phyloP scores from a whole-genome alignment of 2,797 vertebrate species.

The Melanotaenia boesemani region DNA sequence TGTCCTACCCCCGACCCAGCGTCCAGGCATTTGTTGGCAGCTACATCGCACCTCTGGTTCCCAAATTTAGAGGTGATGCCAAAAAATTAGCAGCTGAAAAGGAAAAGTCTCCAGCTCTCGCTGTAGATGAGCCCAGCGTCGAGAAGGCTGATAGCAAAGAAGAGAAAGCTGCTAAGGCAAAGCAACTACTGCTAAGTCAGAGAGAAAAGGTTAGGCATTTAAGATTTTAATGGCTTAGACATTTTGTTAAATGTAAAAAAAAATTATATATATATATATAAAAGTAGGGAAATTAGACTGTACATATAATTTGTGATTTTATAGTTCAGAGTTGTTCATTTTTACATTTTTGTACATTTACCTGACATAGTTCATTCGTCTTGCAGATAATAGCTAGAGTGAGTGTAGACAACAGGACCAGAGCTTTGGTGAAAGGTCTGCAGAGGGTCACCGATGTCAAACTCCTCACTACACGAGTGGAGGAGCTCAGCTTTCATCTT shows the following conservation, averaged over 20 bases:
- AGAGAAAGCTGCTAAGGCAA: constrained; percentile 81
- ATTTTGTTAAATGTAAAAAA: not conserved
- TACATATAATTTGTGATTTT: not conserved
- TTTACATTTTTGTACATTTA: not conserved
- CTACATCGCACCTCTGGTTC: constrained; percentile 93
- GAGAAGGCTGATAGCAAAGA: constrained; percentile 76
- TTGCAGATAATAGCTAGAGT: constrained; percentile 95
- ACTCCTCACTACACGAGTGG: constrained; percentile 90
- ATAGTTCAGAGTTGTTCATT: not conserved
- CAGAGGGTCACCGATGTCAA: constrained; percentile 88
- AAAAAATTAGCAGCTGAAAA: constrained; percentile 80
- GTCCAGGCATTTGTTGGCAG: constrained; percentile 94
- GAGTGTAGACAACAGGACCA: constrained; percentile 94
- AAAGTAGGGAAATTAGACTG: not conserved
- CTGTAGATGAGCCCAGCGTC: constrained; percentile 8
- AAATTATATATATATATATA: too few relatives aligned
- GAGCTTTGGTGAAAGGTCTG: constrained; percentile 91
- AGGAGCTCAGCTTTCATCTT: constrained; percentile 93
- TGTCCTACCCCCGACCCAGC: constrained; percentile 91
- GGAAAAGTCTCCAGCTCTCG: constrained; percentile 60
- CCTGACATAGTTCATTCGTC: not conserved
- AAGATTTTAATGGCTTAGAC: not conserved
- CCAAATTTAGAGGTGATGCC: constrained; percentile 88
- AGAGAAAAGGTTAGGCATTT: constrained; percentile 88
- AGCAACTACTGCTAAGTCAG: constrained; percentile 85